These are phyloP conservation scores for Euthynnus affinis DNA, from an alignment of 2,797 vertebrate genomes.

Conservation along the genomic window DNA sequence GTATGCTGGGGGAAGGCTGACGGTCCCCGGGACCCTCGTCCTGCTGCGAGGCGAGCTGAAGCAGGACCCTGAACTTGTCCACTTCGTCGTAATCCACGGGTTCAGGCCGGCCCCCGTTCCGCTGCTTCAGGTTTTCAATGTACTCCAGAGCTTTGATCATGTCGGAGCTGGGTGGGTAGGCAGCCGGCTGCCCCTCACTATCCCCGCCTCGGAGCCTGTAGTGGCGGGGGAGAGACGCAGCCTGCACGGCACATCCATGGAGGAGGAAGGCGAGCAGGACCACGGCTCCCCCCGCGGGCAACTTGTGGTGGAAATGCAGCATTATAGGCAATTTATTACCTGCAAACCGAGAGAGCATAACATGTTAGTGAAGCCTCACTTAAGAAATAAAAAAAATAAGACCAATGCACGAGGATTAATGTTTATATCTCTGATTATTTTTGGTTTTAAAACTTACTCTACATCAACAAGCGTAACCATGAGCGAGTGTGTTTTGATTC, in stretches of 20 bases:
- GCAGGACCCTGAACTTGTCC: conserved; percentile 86
- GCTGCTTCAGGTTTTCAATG: conserved; percentile 96
- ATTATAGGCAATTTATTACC: conserved; percentile 81
- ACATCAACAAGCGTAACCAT: background rate
- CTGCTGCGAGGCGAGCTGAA: conserved; percentile 85
- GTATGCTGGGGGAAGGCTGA: conserved; percentile 77
- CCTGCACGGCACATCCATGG: conserved; percentile 83
- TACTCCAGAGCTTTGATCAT: conserved; percentile 98
- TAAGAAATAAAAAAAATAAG: background rate
- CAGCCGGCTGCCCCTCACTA: conserved; percentile 82
- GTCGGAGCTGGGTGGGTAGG: conserved; percentile 91
- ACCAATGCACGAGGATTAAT: background rate
- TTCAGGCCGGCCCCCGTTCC: conserved; percentile 83
- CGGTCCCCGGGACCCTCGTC: conserved; percentile 84
- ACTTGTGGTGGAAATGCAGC: conserved; percentile 86
- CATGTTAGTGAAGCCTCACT: background rate
- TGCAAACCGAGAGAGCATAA: conserved; percentile 54
- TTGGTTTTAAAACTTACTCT: background rate
- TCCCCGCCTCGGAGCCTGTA: conserved; percentile 92
- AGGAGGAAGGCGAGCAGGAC: conserved; percentile 87
- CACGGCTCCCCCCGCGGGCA: conserved; percentile 83
- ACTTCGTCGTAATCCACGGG: conserved; percentile 90
- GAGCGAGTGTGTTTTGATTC: conserved; percentile 53
- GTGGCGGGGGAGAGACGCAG: conserved; percentile 91
- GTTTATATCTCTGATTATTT: background rate